phyloP scores from a whole-genome alignment of 2,888 invertebrate genomes.

The Meliscaeva auricollis region DNA sequence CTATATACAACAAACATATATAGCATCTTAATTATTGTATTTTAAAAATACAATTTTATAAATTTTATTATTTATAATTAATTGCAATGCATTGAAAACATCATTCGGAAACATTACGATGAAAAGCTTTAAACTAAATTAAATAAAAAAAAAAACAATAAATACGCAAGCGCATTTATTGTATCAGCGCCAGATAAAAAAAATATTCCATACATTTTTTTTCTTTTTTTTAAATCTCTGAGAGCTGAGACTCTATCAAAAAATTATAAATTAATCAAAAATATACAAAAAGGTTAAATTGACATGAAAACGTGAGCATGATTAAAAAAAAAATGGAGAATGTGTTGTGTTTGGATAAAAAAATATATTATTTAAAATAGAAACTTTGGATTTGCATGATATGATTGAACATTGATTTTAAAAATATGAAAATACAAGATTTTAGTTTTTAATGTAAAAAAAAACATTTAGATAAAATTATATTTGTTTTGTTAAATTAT shows the following conservation, averaged over 20 bases:
- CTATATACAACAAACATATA: not conserved
- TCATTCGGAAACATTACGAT: conserved; percentile 14
- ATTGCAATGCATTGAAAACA: conserved; percentile 19
- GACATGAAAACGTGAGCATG: conserved; percentile 41
- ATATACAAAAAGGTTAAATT: not conserved
- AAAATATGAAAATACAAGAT: conserved; percentile 10
- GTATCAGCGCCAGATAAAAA: not conserved
- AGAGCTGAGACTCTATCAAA: too few species aligned
- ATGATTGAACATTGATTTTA: conserved; percentile 57
- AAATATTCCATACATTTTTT: conserved; percentile 12
- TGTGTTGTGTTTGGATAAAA: conserved; percentile 24
- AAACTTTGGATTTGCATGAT: conserved; percentile 26
- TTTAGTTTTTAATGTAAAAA: conserved; percentile 39
- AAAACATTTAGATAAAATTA: conserved; percentile 23
- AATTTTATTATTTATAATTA: conserved; percentile 39
- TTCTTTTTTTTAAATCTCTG: not conserved
- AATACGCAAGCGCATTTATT: conserved; percentile 22
- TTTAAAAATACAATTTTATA: conserved; percentile 48
- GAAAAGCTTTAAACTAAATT: conserved; percentile 35
- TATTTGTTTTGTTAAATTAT: conserved; percentile 69
- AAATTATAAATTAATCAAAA: not conserved
- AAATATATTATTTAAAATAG: conserved; percentile 3
- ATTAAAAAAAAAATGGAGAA: not conserved
- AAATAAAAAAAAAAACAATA: not conserved
- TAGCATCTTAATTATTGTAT: conserved; percentile 40